These are phyloP conservation scores for Osmerus mordax DNA, from an alignment of 2,113 vertebrate species.

Conservation along the genomic window DNA sequence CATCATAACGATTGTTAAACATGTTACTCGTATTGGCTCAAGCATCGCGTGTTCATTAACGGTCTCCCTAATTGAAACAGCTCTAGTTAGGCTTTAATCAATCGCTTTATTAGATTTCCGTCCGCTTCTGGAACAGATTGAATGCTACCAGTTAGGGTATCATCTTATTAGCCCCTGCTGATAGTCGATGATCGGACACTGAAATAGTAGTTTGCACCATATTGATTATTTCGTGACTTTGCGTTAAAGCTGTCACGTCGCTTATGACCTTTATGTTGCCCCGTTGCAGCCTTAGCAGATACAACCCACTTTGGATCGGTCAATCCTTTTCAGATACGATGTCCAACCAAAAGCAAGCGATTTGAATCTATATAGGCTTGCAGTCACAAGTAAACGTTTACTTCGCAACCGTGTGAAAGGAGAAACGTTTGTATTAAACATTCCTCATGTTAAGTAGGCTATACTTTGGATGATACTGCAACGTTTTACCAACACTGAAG, in stretches of 20 bases:
- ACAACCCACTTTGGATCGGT: constrained; percentile 40
- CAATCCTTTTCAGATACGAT: constrained; percentile 28
- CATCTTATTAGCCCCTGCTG: constrained; percentile 68
- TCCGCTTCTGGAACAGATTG: constrained; percentile 77
- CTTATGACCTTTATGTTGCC: constrained; percentile 55
- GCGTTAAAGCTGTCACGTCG: constrained; percentile 61
- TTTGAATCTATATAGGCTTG: not conserved
- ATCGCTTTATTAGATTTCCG: constrained; percentile 80
- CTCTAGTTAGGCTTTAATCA: constrained; percentile 81
- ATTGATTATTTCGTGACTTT: constrained; percentile 59
- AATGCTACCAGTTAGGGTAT: constrained; percentile 78
- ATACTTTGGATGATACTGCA: too few species aligned
- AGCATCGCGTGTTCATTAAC: constrained; percentile 79
- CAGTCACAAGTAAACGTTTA: too few species aligned
- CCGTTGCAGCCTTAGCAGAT: constrained; percentile 36
- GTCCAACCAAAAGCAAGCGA: not conserved
- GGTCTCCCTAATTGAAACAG: constrained; percentile 80
- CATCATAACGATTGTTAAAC: constrained; percentile 77
- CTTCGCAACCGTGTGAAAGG: too few species aligned
- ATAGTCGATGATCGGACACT: constrained; percentile 71
- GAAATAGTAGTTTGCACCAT: constrained; percentile 55
- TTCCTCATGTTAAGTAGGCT: too few species aligned
- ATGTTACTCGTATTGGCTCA: constrained; percentile 74
- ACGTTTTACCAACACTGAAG: too few species aligned
- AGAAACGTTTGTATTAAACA: too few species aligned